Evolutionary conservation across 2,113 vertebrate species (phyloP).

Genomic region (Haliaeetus leucogaster): DNA sequence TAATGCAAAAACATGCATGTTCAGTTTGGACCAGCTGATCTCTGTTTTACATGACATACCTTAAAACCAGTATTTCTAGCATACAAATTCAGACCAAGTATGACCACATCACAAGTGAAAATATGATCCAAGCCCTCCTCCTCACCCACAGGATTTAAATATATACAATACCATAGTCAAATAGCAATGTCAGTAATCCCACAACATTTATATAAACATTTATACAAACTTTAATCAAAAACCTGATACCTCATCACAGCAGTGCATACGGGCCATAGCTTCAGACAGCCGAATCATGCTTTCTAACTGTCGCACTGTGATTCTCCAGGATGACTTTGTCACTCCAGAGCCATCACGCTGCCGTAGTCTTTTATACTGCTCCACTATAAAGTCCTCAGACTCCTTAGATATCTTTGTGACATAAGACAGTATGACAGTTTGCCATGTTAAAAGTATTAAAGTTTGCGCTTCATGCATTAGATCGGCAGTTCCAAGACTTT

Average conservation of each 20-base stretch:
- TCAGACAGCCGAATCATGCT: conserved; percentile 98
- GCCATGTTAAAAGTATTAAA: not conserved
- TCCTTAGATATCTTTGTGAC: conserved; percentile 90
- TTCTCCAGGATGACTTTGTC: conserved; percentile 92
- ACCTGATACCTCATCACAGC: conserved; percentile 89
- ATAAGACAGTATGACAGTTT: not conserved
- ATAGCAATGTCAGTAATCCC: not conserved
- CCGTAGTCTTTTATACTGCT: conserved; percentile 94
- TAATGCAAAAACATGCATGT: not conserved
- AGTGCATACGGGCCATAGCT: conserved; percentile 98
- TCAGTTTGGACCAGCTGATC: not conserved
- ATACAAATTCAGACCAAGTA: not conserved
- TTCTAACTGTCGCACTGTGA: conserved; percentile 94
- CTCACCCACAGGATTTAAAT: not conserved
- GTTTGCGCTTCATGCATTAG: not conserved
- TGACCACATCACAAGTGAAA: not conserved
- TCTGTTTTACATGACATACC: not conserved
- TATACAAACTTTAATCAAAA: rapidly evolving
- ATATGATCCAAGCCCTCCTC: not conserved
- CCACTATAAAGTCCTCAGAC: conserved; percentile 97
- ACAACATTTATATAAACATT: not conserved
- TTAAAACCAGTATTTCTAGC: not conserved
- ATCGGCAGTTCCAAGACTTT: not conserved
- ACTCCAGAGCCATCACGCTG: conserved; percentile 91
- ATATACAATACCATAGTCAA: rapidly evolving